Conservation (phyloP, 2,888 invertebrate genomes). For the Linnaemya vulpina region DNA sequence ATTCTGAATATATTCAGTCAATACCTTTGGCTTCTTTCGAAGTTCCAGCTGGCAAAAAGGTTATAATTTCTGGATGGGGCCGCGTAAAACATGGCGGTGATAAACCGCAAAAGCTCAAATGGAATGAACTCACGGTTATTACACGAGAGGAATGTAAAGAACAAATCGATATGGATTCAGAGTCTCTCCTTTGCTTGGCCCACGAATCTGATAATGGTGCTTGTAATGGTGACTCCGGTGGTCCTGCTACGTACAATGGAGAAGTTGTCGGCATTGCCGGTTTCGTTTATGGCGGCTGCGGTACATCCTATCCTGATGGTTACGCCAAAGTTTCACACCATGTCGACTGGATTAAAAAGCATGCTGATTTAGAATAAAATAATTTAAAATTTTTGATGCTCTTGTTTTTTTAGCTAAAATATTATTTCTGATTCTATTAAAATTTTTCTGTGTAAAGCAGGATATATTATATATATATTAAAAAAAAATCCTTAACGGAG, state of each 20-base stretch:
- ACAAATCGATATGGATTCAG: slow-evolving; percentile 72
- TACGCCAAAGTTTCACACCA: slow-evolving; percentile 77
- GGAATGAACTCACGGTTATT: slow-evolving; percentile 75
- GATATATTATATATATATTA: too few species aligned
- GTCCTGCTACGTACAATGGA: slow-evolving; percentile 77
- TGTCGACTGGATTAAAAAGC: slow-evolving; percentile 76
- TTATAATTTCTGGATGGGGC: slow-evolving; percentile 80
- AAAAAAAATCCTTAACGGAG: too few species aligned
- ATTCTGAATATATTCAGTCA: slow-evolving; percentile 74
- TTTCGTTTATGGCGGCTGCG: slow-evolving; percentile 77
- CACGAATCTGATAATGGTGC: slow-evolving; percentile 76
- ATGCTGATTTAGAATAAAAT: slow-evolving; percentile 68
- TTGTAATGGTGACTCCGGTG: slow-evolving; percentile 79
- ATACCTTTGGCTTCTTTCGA: slow-evolving; percentile 75
- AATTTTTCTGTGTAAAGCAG: too few species aligned
- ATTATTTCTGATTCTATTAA: too few species aligned
- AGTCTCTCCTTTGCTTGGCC: slow-evolving; percentile 76
- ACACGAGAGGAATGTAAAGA: slow-evolving; percentile 69
- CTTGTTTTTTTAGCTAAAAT: too few species aligned
- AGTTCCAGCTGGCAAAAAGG: slow-evolving; percentile 72
- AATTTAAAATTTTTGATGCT: too few species aligned
- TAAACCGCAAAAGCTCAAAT: slow-evolving; percentile 76
- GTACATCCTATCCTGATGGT: slow-evolving; percentile 78
- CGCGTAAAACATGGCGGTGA: slow-evolving; percentile 73
- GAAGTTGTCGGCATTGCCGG: slow-evolving; percentile 78